Evolutionary conservation across 2,113 vertebrate genomes (phyloP), one percentile per base, ranked within the genome.

Genomic region (Cheirogaleus medius): DNA sequence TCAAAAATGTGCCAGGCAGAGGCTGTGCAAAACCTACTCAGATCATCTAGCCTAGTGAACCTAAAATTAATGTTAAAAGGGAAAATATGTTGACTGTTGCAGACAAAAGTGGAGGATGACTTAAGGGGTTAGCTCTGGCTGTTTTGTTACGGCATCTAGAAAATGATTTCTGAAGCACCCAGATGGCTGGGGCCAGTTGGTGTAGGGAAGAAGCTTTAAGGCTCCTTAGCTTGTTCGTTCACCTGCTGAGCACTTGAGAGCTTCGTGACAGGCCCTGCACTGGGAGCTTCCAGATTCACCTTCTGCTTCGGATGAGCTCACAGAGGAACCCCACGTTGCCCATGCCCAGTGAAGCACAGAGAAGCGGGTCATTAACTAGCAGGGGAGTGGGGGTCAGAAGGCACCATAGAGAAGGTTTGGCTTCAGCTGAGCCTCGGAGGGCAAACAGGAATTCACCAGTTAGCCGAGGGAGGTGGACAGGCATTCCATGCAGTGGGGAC

Each of bases 1-100:
- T 88, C 90, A 34, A 23, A n/a, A 73, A 56, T 4, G 32, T 69
- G 63, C 89, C 83, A 42, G 87, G 82, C 68, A 84, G 73, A 76
- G 20, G 68, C 83, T 84, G 17, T 80, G 49, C 23, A 37, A 74
- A 89, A 27, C 77, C 73, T 64, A 66, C 86, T 64, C 32, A 2
- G 3, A 49, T 89, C 73, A 34, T 89, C 94, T 86, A 68, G 54
- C 54, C 71, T 66, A 18, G 60, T 2, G 0, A 93, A 76, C 39
- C 71, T 78, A n/a, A 96, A 95, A 83, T 92, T 49, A 63, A 47
- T 87, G 78, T 91, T 56, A 10, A 83, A 82, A 84, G 5, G 37
- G 20, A 73, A 81, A 78, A 60, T 58, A n/a, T 25, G 88, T 76
- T 84, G 80, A 44, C 21, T 49, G 0, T 42, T 78, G 20, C 44